phyloP scores from a whole-genome alignment of 2,113 vertebrate genomes.

The Ifrita kowaldi region DNA sequence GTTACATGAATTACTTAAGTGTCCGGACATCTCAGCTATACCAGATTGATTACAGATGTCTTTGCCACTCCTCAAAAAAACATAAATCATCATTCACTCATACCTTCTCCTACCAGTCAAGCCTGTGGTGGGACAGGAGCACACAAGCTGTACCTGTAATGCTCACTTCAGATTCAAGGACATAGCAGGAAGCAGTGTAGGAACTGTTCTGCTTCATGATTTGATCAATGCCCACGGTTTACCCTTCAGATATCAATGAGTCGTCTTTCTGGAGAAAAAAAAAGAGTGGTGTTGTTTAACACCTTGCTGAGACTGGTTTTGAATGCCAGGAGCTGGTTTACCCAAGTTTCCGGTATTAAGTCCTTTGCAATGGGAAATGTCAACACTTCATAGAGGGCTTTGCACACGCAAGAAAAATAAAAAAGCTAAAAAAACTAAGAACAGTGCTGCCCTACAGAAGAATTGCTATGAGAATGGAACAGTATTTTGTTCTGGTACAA shows the following conservation, averaged over 20 bases:
- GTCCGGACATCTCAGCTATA: background rate
- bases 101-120: background rate
- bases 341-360: background rate
- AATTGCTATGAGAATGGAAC: background rate
- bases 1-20: background rate
- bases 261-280: accelerated
- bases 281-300: background rate
- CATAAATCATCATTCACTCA: background rate
- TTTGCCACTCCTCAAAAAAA: background rate
- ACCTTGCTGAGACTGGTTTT: background rate
- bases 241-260: background rate
- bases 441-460: background rate
- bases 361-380: background rate
- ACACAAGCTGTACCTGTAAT: background rate
- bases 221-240: background rate
- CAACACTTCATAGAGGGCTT: background rate
- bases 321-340: background rate
- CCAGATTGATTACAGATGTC: background rate
- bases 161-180: background rate
- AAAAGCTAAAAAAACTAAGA: background rate
- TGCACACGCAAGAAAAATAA: background rate
- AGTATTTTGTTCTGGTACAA: background rate
- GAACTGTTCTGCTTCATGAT: background rate
- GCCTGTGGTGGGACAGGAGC: background rate
- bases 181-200: background rate